Conservation (phyloP, 2,113 vertebrate genomes). For the Neogobius melanostomus region DNA sequence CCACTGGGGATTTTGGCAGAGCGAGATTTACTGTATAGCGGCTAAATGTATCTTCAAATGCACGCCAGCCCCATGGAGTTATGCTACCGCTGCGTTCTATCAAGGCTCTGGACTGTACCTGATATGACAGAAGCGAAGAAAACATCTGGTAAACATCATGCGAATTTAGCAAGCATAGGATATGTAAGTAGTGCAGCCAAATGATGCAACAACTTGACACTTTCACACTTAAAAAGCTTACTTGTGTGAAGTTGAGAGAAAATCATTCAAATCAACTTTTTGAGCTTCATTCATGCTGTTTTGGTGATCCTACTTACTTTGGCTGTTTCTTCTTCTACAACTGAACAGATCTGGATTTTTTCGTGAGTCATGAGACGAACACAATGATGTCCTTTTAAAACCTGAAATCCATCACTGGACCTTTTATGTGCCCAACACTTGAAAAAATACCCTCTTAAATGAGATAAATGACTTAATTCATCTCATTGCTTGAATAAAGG, state of each 20-base stretch:
- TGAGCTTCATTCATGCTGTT: background rate
- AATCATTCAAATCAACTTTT: background rate
- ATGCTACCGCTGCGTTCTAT: constrained; percentile 40
- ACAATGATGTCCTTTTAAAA: no score
- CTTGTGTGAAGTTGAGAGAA: no score
- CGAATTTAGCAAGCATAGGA: constrained; percentile 6
- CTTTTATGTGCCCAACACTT: no score
- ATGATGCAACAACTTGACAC: constrained; percentile 7
- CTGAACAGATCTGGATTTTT: no score
- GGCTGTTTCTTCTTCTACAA: no score
- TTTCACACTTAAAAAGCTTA: background rate
- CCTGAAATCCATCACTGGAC: no score
- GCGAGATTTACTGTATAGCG: constrained; percentile 8
- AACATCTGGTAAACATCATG: constrained; percentile 9
- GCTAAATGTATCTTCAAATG: constrained; percentile 11
- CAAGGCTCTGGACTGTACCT: constrained; percentile 22
- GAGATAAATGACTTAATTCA: no score
- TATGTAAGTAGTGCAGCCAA: background rate
- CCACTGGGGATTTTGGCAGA: constrained; percentile 9
- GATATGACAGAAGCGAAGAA: constrained; percentile 3
- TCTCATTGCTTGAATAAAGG: no score
- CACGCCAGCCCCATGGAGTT: background rate
- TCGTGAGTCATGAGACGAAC: no score
- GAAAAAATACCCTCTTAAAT: no score
- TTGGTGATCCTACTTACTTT: no score